Conservation (phyloP, 2,797 vertebrate species). For the Pseudomugil tenellus region DNA sequence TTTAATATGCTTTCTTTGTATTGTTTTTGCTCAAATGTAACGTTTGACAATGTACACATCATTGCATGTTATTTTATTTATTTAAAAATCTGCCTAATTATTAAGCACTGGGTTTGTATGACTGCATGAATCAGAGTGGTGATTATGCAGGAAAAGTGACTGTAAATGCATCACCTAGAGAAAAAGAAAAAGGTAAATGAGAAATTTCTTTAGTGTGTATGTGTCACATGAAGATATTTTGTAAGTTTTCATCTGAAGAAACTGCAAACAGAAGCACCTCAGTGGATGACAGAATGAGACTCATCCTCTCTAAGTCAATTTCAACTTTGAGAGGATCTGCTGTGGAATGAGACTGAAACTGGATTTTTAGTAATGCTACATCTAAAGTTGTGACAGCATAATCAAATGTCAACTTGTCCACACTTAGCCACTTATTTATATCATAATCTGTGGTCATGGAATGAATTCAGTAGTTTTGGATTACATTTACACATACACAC, state of each 20-base stretch:
- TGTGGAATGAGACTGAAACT: conserved; percentile 52
- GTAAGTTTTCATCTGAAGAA: conserved; percentile 45
- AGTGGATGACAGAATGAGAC: conserved; percentile 39
- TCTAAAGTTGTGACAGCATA: conserved; percentile 66
- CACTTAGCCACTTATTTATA: conserved; percentile 61
- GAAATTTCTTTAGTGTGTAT: conserved; percentile 17
- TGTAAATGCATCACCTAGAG: conserved; percentile 9
- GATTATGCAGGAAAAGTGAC: conserved; percentile 6
- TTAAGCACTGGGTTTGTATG: not conserved
- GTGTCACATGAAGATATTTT: conserved; percentile 37
- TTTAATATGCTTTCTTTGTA: no score
- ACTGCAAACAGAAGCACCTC: conserved; percentile 54
- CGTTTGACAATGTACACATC: no score
- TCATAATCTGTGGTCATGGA: conserved; percentile 65
- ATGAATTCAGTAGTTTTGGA: conserved; percentile 47
- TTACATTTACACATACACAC: conserved; percentile 24
- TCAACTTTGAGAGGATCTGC: conserved; percentile 37
- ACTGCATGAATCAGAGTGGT: not conserved
- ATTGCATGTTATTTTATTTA: no score
- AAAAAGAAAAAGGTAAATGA: conserved; percentile 7
- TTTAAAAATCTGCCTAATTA: no score
- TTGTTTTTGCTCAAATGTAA: no score
- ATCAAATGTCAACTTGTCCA: conserved; percentile 59
- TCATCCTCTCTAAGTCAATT: conserved; percentile 68
- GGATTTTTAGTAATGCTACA: conserved; percentile 52